Base-by-base conservation (phyloP, 2,888 invertebrate species). In the Standfussiana lucernea region DNA sequence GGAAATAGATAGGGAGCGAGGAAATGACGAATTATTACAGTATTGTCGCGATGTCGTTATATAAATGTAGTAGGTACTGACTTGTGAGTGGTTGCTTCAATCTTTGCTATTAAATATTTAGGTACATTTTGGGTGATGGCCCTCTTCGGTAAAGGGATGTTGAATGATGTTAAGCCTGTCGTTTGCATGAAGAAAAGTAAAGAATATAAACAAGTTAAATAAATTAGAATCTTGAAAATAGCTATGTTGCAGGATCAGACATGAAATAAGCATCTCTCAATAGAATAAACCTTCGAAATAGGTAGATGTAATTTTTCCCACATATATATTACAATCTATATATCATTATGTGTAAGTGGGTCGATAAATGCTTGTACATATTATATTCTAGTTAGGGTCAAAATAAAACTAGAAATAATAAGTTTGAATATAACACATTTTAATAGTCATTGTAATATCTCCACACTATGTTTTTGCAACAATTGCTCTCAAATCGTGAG, bases 21-120 rank as follows among this genome's bases (percentile, higher is more conserved):
- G 78, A 83, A 86, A 87, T 89, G 86, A 89, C 83, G 84, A 88
- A 86, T 89, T 85, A 89, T 84, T 80, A 79, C 83, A 69, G 80
- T 79, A 70, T 80, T 80, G 86, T 78, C 61, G 76, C 76, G 67
- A 81, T 66, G 66, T 74, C 53, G 76, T 81, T 80, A 80, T 83
- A 80, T 77, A 73, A 82, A 81, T 83, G 61, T 83, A 77, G 71
- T 64, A 13, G 32, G 62, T 28, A 59, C 69, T 53, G 70, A 61
- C 65, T 72, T 72, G 56, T 35, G 78, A 70, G 73, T 72, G 65
- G 67, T 66, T 71, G 50, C 56, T 77, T 61, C 70, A 79, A 80
- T 85, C 69, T 85, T 53, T 77, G 70, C 56, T 72, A 67, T 73
- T 81, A 64, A 80, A 73, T 80, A 83, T 84, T 86, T 76, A 56